Percentiles rank a stretch among this genome's conserved stretches.
phyloP scores from a whole-genome alignment of 2,797 vertebrate species.

The Sebastes hubbsi region DNA sequence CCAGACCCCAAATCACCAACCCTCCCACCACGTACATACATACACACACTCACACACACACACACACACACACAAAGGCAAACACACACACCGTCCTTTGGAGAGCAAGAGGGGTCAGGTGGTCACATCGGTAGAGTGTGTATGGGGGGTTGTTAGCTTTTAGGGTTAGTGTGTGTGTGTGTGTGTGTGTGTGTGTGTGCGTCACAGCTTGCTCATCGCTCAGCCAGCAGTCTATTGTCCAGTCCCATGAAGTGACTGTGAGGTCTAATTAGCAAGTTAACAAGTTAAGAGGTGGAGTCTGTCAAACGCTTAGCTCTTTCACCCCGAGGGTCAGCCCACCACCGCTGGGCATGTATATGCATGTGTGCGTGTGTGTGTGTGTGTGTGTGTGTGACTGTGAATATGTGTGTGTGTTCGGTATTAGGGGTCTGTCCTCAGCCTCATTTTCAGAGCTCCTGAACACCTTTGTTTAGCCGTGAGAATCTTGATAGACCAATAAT shows the following conservation, averaged over 20 bases:
- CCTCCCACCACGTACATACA: conserved; percentile 40
- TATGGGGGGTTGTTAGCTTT: conserved; percentile 74
- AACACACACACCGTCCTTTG: conserved; percentile 51
- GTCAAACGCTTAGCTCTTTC: conserved; percentile 87
- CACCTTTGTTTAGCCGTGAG: neutral
- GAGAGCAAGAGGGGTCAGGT: conserved; percentile 74
- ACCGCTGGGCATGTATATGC: conserved; percentile 54
- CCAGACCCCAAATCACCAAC: conserved; percentile 54
- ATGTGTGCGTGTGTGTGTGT: conserved; percentile 39
- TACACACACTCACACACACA: conserved; percentile 33
- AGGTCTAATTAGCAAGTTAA: conserved; percentile 90
- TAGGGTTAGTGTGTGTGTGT: conserved; percentile 45
- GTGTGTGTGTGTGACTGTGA: conserved; percentile 33
- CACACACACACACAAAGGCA: neutral
- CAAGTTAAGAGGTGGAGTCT: conserved; percentile 91
- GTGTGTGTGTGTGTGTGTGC: neutral
- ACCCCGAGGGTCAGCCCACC: conserved; percentile 81
- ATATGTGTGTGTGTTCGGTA: conserved; percentile 4
- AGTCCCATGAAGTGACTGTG: conserved; percentile 81
- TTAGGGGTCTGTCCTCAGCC: neutral
- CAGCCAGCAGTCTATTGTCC: conserved; percentile 80
- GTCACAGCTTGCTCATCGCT: conserved; percentile 59
- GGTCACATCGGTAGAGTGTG: conserved; percentile 67
- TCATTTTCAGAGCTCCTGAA: neutral
- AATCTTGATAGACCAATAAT: neutral